phyloP scores from a whole-genome alignment of 2,888 invertebrate species.

The Drosophila fulvimacula region DNA sequence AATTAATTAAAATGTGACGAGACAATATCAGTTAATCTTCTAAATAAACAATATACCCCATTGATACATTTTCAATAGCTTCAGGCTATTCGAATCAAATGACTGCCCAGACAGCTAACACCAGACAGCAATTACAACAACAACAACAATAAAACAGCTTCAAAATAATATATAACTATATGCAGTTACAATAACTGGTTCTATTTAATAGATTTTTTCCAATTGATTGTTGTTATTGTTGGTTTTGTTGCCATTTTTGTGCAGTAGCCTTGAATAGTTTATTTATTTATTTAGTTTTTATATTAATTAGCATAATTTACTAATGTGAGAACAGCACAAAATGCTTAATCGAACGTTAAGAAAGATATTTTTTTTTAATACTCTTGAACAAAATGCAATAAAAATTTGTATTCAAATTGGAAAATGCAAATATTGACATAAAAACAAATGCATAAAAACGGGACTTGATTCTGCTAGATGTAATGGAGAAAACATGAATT shows the following conservation, averaged over 20 bases:
- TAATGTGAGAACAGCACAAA: constrained; percentile 19
- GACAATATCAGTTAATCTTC: no score
- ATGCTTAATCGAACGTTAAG: constrained; percentile 6
- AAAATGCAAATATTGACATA: constrained; percentile 4
- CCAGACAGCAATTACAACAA: constrained; percentile 29
- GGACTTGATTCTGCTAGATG: neutral
- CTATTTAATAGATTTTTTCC: constrained; percentile 49
- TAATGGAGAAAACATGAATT: neutral
- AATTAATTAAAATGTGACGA: no score
- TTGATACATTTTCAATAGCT: neutral
- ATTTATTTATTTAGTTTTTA: constrained; percentile 27
- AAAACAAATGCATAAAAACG: neutral
- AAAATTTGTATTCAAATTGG: neutral
- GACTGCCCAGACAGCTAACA: constrained; percentile 54
- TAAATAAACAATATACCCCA: constrained; percentile 1
- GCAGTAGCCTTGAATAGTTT: constrained; percentile 60
- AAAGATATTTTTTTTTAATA: neutral
- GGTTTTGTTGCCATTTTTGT: constrained; percentile 58
- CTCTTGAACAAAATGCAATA: neutral
- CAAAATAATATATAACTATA: constrained; percentile 48
- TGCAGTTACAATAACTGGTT: constrained; percentile 76
- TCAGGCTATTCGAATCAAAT: constrained; percentile 56
- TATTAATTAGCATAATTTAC: constrained; percentile 63
- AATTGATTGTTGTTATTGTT: constrained; percentile 35
- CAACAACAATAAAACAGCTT: constrained; percentile 31